Evolutionary conservation across 2,888 invertebrate species (phyloP).

Genomic region (Nephrotoma flavescens): DNA sequence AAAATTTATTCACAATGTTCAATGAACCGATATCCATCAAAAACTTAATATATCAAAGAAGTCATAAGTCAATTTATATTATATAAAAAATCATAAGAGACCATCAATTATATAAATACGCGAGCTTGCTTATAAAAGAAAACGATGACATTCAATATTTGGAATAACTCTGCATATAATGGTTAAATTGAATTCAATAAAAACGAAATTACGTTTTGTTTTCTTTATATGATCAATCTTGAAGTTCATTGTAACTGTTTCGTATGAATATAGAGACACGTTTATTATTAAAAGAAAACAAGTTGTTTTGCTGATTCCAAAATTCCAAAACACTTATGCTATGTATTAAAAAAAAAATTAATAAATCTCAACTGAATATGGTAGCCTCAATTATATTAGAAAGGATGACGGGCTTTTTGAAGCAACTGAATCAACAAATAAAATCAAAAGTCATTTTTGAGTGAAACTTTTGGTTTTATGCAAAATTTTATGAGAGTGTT

Average conservation of each 20-base stretch:
- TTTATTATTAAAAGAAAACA: neutral
- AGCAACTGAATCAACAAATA: too few relatives aligned
- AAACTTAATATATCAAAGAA: neutral
- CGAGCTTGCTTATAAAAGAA: neutral
- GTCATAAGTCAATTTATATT: neutral
- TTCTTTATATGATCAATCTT: neutral
- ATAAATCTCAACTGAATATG: neutral
- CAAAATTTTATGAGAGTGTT: too few relatives aligned
- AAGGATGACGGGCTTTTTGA: too few relatives aligned
- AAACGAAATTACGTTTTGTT: neutral
- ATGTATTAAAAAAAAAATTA: neutral
- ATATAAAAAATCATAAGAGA: neutral
- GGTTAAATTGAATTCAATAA: neutral
- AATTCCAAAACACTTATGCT: neutral
- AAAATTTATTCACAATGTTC: neutral
- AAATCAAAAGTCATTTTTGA: too few relatives aligned
- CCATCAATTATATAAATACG: neutral
- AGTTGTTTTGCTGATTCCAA: neutral
- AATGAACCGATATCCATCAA: neutral
- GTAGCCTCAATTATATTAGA: too few relatives aligned
- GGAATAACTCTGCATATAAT: neutral
- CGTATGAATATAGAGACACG: neutral
- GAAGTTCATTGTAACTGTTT: neutral
- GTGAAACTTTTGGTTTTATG: too few relatives aligned
- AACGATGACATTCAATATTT: neutral